Conservation (phyloP, 2,888 invertebrate genomes). For the Mythimna impura region DNA sequence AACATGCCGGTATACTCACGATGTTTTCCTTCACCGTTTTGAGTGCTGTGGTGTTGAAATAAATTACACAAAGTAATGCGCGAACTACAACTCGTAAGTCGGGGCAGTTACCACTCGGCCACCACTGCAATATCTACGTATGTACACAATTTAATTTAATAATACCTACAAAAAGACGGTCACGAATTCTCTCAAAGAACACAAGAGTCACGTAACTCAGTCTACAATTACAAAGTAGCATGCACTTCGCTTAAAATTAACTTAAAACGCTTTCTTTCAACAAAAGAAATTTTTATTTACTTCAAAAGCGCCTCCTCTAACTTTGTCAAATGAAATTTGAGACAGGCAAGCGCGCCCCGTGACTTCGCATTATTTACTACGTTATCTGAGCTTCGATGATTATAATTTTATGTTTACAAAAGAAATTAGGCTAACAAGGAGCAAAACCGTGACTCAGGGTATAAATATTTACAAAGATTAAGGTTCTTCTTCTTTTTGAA, state of each 20-base stretch:
- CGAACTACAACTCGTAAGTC: too few species aligned
- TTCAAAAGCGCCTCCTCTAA: slow-evolving; percentile 7
- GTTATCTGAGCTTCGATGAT: slow-evolving; percentile 55
- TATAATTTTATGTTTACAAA: slow-evolving; percentile 56
- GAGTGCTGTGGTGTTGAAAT: too few species aligned
- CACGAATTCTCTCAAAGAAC: background rate
- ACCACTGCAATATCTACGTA: too few species aligned
- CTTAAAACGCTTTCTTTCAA: slow-evolving; percentile 23
- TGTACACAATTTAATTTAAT: background rate
- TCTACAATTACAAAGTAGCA: slow-evolving; percentile 6
- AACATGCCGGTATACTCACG: too few species aligned
- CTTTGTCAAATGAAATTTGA: slow-evolving; percentile 32
- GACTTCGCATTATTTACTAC: slow-evolving; percentile 51
- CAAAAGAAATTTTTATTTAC: slow-evolving; percentile 29
- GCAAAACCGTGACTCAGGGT: slow-evolving; percentile 27
- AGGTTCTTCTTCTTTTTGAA: too few species aligned
- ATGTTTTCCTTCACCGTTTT: too few species aligned
- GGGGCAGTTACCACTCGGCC: too few species aligned
- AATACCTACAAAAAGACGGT: background rate
- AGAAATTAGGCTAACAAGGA: slow-evolving; percentile 49
- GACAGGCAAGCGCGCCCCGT: slow-evolving; percentile 38
- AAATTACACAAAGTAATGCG: too few species aligned
- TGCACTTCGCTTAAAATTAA: slow-evolving; percentile 25
- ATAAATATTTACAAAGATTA: slow-evolving; percentile 23
- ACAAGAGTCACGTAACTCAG: background rate